Evolutionary conservation across 2,113 vertebrate species (phyloP), one percentile per base, ranked within the genome.

Genomic region (Chroicocephalus ridibundus): DNA sequence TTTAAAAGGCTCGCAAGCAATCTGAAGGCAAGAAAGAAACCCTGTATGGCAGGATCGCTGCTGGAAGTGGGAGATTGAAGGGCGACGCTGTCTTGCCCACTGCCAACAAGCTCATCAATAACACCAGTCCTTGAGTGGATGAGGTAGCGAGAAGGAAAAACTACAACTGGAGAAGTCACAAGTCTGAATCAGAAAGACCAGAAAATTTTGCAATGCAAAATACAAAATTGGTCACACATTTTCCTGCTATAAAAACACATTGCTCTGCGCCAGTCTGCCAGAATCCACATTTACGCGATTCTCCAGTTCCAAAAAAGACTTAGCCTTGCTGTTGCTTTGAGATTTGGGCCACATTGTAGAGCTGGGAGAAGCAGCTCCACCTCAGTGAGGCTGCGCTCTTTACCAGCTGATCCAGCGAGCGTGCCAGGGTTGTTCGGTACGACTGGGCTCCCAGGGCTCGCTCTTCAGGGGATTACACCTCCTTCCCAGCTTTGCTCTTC

Each of bases 1-100:
- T 94, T 86, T 94, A 89, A 94, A 97, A 90, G 74, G 40, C 81
- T 91, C 52, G 24, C 74, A 87, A 89, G 84, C 54, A 80, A 26
- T 83, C 72, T 78, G 85, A 79, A 96, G 40, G 76, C 82, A 90
- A 86, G 70, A 96, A 88, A 91, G 76, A 69, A 93, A 74, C 16
- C 36, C 44, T 69, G 38, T 90, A 74, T 80, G 70, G 81, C 22
- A 51, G 77, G 57, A 62, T 93, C 15, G 1, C 70, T 85, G 83
- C 78, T 91, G 66, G 62, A 62, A 71, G 65, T 29, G 57, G 62
- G 11, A 76, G 84, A 70, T 3, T 52, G 79, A 61, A 88, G 62
- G 29, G 49, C 26, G 15, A 86, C 60, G 9, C 32, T 90, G 25
- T 61, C 55, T 38, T 65, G 46, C 49, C 27, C 9, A 1, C 64